These are phyloP conservation scores for Manis pentadactyla DNA, from an alignment of 2,797 vertebrate genomes.

Conservation along the genomic window DNA sequence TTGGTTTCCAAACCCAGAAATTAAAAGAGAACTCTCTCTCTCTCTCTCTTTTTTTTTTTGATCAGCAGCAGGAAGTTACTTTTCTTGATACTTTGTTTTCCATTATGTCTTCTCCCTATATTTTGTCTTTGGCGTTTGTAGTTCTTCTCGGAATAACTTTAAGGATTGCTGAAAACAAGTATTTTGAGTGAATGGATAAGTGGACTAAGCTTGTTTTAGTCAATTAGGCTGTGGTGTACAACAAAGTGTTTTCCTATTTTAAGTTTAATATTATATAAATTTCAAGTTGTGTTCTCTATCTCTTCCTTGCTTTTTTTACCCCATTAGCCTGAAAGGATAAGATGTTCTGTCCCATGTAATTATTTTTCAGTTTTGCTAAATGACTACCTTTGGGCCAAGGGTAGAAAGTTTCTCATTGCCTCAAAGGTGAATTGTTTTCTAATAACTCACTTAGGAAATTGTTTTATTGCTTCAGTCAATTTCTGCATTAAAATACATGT, in stretches of 20 bases:
- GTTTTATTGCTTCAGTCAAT: neutral
- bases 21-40: neutral
- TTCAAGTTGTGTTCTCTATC: neutral
- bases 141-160: neutral
- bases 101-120: neutral
- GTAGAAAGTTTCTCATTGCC: neutral
- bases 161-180: neutral
- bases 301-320: neutral
- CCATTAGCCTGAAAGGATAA: neutral
- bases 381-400: neutral
- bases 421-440: neutral
- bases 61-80: neutral
- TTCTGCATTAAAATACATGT: neutral
- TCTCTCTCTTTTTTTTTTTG: neutral
- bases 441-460: neutral
- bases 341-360: neutral
- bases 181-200: constrained; percentile 26
- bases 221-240: neutral
- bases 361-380: neutral
- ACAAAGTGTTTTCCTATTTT: constrained; percentile 2
- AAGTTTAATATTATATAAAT: constrained; percentile 1
- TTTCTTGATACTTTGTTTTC: constrained; percentile 33
- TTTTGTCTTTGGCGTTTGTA: constrained; percentile 22
- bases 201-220: constrained; percentile 34
- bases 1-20: neutral